Conservation (phyloP, 2,888 invertebrate genomes). For the Ichneumon xanthorius region DNA sequence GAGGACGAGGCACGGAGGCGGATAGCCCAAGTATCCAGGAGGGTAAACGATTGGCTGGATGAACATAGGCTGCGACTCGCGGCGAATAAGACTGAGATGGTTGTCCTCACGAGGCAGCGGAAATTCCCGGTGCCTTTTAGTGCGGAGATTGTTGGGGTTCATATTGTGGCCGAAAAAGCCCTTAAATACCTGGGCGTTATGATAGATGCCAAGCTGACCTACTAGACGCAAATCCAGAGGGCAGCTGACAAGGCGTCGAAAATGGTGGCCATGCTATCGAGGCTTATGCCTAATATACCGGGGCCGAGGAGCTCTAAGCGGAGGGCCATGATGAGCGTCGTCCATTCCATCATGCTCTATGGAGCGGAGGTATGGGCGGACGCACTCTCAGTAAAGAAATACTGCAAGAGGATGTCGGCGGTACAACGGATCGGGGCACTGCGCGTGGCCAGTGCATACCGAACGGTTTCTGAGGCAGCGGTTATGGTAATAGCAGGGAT, state of each 20-base stretch:
- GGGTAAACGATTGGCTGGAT: neutral
- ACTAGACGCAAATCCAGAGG: neutral
- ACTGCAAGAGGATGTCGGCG: neutral
- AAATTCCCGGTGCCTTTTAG: too few relatives aligned
- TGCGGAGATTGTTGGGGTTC: too few relatives aligned
- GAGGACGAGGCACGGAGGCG: conserved; percentile 6
- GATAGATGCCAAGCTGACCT: conserved; percentile 24
- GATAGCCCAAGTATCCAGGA: neutral
- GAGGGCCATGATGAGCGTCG: neutral
- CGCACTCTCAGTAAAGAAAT: neutral
- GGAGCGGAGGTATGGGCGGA: neutral
- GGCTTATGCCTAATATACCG: conserved; percentile 30
- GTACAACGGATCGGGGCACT: neutral
- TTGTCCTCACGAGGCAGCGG: neutral
- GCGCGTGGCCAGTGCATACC: conserved; percentile 8
- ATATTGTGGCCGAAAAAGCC: neutral
- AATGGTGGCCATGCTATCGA: neutral
- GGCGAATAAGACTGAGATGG: conserved; percentile 27
- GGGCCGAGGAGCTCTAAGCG: conserved; percentile 25
- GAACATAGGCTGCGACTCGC: conserved; percentile 43
- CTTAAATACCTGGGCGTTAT: conserved; percentile 14
- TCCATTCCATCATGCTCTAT: conserved; percentile 19
- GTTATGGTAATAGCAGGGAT: conserved; percentile 11
- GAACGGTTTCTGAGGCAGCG: conserved; percentile 12
- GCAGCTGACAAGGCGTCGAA: conserved; percentile 15